Conservation (phyloP, 2,797 vertebrate species). For the Amniataba percoides region DNA sequence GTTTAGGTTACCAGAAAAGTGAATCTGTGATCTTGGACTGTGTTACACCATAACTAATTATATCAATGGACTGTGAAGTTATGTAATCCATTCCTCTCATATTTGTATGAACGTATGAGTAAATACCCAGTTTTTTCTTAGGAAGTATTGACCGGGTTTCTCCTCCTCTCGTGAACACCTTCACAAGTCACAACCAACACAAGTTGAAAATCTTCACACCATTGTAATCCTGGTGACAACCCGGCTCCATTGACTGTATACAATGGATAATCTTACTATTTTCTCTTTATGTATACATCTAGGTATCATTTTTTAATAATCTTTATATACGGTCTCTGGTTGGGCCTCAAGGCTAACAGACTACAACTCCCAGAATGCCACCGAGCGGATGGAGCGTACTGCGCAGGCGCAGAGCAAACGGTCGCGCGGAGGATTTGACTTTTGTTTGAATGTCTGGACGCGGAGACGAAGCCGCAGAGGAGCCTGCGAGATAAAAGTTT, state of each 20-base stretch:
- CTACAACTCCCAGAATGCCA: slow-evolving; percentile 61
- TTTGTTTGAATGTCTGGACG: slow-evolving; percentile 75
- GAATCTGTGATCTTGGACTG: no score
- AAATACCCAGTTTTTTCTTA: neutral
- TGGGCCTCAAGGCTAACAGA: neutral
- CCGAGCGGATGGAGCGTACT: slow-evolving; percentile 32
- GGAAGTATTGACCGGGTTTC: neutral
- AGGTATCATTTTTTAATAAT: no score
- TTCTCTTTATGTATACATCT: no score
- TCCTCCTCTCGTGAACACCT: neutral
- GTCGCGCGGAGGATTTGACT: slow-evolving; percentile 85
- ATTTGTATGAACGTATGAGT: no score
- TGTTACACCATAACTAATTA: neutral
- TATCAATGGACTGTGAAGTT: neutral
- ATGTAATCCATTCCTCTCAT: no score
- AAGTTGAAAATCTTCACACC: neutral
- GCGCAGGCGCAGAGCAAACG: slow-evolving; percentile 84
- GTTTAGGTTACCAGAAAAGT: neutral
- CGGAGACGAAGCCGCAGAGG: neutral
- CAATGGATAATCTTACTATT: no score
- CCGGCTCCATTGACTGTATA: no score
- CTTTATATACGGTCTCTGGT: no score
- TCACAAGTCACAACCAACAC: no score
- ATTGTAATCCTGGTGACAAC: slow-evolving; percentile 5
- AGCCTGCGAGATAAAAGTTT: neutral